Evolutionary conservation across 2,888 invertebrate genomes (phyloP).

Genomic region (Exocentrus adspersus): DNA sequence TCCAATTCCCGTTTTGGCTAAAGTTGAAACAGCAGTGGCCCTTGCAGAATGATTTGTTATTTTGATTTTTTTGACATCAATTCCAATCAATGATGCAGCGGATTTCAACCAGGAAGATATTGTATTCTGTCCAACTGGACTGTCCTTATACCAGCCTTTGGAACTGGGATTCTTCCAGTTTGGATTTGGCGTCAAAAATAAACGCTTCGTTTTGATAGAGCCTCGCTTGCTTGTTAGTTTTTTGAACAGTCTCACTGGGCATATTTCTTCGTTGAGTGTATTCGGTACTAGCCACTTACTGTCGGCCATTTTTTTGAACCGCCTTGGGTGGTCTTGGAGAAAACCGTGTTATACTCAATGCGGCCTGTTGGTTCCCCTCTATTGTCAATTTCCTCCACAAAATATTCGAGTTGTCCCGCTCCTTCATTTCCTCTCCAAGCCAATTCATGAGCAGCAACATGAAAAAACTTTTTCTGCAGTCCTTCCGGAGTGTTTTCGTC

Average conservation of each 20-base stretch:
- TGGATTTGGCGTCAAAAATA: too few species aligned
- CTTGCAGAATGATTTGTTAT: neutral
- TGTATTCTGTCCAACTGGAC: too few species aligned
- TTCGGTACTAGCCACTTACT: too few species aligned
- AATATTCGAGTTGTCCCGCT: conserved; percentile 6
- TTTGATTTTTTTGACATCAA: neutral
- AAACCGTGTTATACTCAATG: conserved; percentile 18
- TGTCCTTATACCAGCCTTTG: too few species aligned
- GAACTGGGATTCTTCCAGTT: too few species aligned
- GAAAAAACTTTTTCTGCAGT: neutral
- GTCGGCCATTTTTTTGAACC: too few species aligned
- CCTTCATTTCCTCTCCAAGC: conserved; percentile 27
- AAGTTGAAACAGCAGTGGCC: neutral
- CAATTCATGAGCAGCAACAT: conserved; percentile 23
- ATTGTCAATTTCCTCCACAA: conserved; percentile 8
- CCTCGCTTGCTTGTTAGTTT: too few species aligned
- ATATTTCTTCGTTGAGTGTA: too few species aligned
- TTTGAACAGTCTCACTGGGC: too few species aligned
- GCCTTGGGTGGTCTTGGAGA: too few species aligned
- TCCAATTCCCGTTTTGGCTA: neutral
- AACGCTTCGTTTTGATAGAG: too few species aligned
- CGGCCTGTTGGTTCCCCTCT: conserved; percentile 1
- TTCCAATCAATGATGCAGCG: neutral
- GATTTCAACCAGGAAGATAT: neutral
- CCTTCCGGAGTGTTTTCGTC: conserved; percentile 9